Base-by-base conservation (phyloP, 2,797 vertebrate species). In the Takifugu ocellatus region DNA sequence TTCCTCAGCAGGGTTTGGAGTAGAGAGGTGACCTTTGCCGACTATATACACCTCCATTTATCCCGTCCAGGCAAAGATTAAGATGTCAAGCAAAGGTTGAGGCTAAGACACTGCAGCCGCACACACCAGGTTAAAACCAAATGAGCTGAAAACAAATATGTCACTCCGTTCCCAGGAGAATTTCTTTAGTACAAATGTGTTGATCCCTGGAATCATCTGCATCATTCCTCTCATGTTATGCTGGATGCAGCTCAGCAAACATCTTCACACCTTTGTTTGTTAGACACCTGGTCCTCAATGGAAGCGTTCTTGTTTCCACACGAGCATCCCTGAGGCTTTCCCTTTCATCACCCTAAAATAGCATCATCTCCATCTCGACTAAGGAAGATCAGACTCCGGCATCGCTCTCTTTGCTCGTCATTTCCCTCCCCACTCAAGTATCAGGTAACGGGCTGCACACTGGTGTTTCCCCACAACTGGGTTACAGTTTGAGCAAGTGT, bases 1-100 rank as follows among this genome's bases (percentile, higher is more conserved):
- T 50, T 42, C 43, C 49, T 56, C 17, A 0, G 44, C 10, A 42
- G 55, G 63, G 60, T 52, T 70, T 65, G 78, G 76, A 70, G 75
- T 78, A 56, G 15, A 59, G 79, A 60, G 25, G 56, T 56, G 77
- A 86, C 82, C 81, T 87, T 83, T 84, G 59, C 70, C 21, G 52
- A 68, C 55, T 50, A 9, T 58, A 39, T 58, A 33, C 50, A 25
- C 63, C 65, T 47, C 51, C 59, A 73, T 83, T 77, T 78, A 75
- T 82, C 65, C 60, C 25, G 54, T 49, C 54, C 64, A 52, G 66
- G 75, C 71, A 75, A 82, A 87, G 82, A 87, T 88, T 84, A 88
- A 83, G 75, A 77, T 79, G 81, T 85, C 85, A 77, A 49, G 72
- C 70, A 73, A 85, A 87, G 84, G 81, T 76, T 83, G 75, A 81